A percentile compares a stretch with the other conserved stretches of the same genome.
Conservation (phyloP, 2,888 invertebrate genomes). For the Andrena chrysosceles region DNA sequence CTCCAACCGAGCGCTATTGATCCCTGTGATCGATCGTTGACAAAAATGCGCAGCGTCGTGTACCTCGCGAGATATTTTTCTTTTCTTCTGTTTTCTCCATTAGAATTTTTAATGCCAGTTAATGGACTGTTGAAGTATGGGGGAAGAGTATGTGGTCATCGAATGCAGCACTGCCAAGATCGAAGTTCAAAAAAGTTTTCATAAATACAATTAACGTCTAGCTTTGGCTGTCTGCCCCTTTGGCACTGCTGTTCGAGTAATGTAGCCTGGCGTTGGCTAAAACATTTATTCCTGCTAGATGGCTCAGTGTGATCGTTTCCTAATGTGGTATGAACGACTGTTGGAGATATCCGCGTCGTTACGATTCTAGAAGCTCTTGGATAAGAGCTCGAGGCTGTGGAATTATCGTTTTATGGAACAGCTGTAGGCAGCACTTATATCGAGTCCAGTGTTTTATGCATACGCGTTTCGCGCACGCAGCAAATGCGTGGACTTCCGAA, state of each 20-base stretch:
- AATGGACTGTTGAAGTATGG: neutral
- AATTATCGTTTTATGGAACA: neutral
- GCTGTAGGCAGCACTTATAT: neutral
- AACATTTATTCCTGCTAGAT: conserved; percentile 24
- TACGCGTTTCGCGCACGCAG: conserved; percentile 17
- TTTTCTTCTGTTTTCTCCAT: neutral
- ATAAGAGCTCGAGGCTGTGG: neutral
- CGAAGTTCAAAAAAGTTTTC: conserved; percentile 29
- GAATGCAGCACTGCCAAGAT: conserved; percentile 1
- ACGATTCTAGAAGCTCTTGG: neutral
- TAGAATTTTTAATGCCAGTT: neutral
- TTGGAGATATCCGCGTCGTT: neutral
- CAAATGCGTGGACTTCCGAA: conserved; percentile 66
- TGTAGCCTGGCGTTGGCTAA: conserved; percentile 23
- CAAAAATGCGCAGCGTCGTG: neutral
- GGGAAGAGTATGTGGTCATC: neutral
- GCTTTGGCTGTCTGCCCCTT: conserved; percentile 39
- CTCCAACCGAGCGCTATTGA: neutral
- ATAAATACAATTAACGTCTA: conserved; percentile 46
- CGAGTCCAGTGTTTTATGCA: neutral
- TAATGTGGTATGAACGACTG: conserved; percentile 5
- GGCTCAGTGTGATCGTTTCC: neutral
- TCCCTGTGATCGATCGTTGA: conserved; percentile 1
- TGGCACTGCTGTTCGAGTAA: conserved; percentile 30
- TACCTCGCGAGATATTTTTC: neutral